phyloP scores from a whole-genome alignment of 1,140 invertebrate genomes.

The Neomicropteryx cornuta region DNA sequence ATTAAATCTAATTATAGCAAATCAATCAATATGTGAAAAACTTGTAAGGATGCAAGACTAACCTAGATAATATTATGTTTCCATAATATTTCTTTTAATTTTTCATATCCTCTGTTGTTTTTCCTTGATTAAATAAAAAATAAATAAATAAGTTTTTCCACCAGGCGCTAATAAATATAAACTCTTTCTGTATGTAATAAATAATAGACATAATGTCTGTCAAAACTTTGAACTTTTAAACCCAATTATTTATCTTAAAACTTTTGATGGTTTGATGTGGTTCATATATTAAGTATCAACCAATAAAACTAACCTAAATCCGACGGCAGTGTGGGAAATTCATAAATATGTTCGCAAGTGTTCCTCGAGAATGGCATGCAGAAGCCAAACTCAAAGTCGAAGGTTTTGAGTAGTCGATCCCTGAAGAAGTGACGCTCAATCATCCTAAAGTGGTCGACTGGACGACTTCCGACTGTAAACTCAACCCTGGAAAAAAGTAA shows the following conservation, averaged over 20 bases:
- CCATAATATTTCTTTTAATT: neutral
- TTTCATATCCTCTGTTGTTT: too few species aligned
- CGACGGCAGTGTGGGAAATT: slow-evolving; percentile 82
- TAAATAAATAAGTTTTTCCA: too few species aligned
- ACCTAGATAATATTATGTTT: neutral
- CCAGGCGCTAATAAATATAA: too few species aligned
- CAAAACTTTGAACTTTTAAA: too few species aligned
- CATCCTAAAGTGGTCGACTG: slow-evolving; percentile 95
- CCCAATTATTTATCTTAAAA: too few species aligned
- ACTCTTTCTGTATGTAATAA: too few species aligned
- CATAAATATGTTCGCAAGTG: slow-evolving; percentile 98
- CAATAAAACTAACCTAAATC: slow-evolving; percentile 64
- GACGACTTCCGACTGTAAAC: slow-evolving; percentile 85
- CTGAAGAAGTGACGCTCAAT: slow-evolving; percentile 96
- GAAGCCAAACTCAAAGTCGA: slow-evolving; percentile 99
- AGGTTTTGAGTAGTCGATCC: slow-evolving; percentile 91
- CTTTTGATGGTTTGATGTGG: neutral
- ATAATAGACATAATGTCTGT: too few species aligned
- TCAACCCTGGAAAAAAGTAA: slow-evolving; percentile 64
- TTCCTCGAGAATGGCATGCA: slow-evolving; percentile 97
- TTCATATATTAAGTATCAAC: neutral
- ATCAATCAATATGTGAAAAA: neutral
- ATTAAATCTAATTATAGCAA: neutral
- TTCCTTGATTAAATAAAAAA: too few species aligned
- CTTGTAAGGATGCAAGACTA: neutral